These are phyloP conservation scores for Lamellibrachia satsuma DNA, from an alignment of 2,888 invertebrate species.

Conservation along the genomic window DNA sequence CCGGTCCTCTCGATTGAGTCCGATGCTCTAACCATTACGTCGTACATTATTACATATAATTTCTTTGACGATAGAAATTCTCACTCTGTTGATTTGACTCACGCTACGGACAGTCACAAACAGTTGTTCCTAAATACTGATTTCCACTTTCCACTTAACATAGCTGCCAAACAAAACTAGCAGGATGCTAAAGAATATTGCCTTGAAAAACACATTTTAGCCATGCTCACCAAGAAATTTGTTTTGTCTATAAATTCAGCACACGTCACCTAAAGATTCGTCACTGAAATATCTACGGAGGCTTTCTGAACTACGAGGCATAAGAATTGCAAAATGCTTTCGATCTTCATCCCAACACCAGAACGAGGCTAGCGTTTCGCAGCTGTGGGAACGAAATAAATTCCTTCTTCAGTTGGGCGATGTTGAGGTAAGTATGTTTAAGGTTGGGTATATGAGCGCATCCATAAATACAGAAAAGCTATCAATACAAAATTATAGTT, in stretches of 20 bases:
- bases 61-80: too few relatives aligned
- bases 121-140: too few relatives aligned
- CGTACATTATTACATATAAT: too few relatives aligned
- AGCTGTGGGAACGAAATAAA: background rate
- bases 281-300: background rate
- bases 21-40: too few relatives aligned
- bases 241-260: background rate
- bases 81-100: too few relatives aligned
- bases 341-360: background rate
- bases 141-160: background rate
- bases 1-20: too few relatives aligned
- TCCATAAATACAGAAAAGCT: background rate
- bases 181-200: background rate
- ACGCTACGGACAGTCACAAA: too few relatives aligned
- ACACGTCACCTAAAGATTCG: background rate
- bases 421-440: background rate
- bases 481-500: background rate
- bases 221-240: background rate
- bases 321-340: background rate
- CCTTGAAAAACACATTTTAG: background rate
- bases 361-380: slow-evolving; percentile 12
- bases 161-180: background rate
- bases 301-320: background rate
- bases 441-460: too few relatives aligned
- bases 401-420: background rate